These are phyloP conservation scores for Melieria crassipennis DNA, from an alignment of 2,888 invertebrate species.

Conservation along the genomic window DNA sequence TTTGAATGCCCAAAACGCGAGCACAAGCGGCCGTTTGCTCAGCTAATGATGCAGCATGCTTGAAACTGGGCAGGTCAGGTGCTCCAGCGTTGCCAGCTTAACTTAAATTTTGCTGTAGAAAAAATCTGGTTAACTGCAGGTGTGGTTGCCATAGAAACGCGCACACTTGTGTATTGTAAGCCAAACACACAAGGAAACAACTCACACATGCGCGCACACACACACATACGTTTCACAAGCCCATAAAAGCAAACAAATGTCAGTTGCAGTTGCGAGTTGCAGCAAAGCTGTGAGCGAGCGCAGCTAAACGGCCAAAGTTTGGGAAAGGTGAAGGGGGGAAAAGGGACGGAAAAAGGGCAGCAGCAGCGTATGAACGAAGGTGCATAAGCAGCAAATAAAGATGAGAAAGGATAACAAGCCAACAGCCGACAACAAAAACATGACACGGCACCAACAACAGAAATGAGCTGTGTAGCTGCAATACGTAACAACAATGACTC, in stretches of 20 bases:
- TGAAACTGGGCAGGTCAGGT: no score
- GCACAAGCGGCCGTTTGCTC: no score
- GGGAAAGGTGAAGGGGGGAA: neutral
- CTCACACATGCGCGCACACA: neutral
- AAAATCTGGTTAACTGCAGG: no score
- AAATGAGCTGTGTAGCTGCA: neutral
- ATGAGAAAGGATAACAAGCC: conserved; percentile 31
- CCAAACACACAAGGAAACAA: conserved; percentile 7
- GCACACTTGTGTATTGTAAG: conserved; percentile 25
- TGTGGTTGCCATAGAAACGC: neutral
- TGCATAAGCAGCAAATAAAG: conserved; percentile 16
- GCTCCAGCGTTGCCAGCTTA: no score
- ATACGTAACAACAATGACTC: conserved; percentile 9
- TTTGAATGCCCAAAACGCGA: no score
- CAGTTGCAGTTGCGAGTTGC: conserved; percentile 33
- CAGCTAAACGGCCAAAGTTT: neutral
- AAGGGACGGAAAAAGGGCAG: conserved; percentile 24
- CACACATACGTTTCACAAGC: conserved; percentile 16
- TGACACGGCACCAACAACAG: conserved; percentile 16
- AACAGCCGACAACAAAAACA: conserved; percentile 20
- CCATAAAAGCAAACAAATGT: conserved; percentile 42
- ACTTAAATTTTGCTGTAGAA: no score
- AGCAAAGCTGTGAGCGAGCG: conserved; percentile 12
- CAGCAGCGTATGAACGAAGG: conserved; percentile 10
- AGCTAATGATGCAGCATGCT: no score